Evolutionary conservation across 2,888 invertebrate species (phyloP).

Genomic region (Coelogynopora nodosa): DNA sequence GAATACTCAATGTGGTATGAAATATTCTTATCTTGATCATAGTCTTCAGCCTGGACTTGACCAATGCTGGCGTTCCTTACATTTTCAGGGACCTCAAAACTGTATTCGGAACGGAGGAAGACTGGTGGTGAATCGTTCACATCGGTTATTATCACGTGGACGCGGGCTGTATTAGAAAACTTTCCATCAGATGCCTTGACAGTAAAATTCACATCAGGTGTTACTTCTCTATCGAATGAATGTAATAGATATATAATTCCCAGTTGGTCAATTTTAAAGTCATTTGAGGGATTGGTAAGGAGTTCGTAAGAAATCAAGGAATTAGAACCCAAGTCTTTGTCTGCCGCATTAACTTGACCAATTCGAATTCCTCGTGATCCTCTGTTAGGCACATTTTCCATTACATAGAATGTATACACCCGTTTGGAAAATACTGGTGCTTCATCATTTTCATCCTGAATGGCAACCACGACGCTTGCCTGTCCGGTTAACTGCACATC

Average conservation of each 20-base stretch:
- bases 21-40: constrained; percentile 34
- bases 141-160: constrained; percentile 20
- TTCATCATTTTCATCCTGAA: constrained; percentile 40
- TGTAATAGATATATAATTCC: constrained; percentile 1
- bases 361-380: not conserved
- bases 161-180: not conserved
- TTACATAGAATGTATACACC: constrained; percentile 35
- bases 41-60: constrained; percentile 39
- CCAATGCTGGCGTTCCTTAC: constrained; percentile 25
- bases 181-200: constrained; percentile 8
- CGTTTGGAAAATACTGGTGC: constrained; percentile 34
- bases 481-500: constrained; percentile 33
- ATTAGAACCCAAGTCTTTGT: constrained; percentile 39
- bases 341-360: constrained; percentile 21
- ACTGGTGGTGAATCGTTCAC: constrained; percentile 44
- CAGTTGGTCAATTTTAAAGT: constrained; percentile 38
- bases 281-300: not conserved
- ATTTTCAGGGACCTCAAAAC: constrained; percentile 40
- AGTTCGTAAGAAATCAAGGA: constrained; percentile 16
- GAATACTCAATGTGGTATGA: constrained; percentile 34
- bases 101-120: constrained; percentile 25
- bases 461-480: not conserved
- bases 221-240: constrained; percentile 13
- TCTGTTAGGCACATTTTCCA: constrained; percentile 37
- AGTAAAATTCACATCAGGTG: constrained; percentile 8